Conservation (phyloP, 1,140 invertebrate species). For the Agraylea sexmaculata region DNA sequence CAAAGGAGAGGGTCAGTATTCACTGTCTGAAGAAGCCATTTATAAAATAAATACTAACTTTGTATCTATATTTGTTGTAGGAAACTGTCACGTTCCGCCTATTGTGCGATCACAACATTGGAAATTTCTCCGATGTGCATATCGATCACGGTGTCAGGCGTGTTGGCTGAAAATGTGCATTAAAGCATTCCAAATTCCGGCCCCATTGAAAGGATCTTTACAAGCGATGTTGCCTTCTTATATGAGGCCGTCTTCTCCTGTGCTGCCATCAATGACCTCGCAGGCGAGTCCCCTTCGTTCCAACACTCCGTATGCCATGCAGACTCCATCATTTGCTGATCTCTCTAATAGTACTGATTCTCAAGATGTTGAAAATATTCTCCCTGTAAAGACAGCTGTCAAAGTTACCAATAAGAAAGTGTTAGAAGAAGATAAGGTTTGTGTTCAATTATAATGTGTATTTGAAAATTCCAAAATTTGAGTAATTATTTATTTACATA, state of each 20-base stretch:
- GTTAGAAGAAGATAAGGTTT: too few relatives aligned
- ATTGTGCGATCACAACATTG: conserved; percentile 56
- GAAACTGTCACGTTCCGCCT: conserved; percentile 56
- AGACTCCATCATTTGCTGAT: background rate
- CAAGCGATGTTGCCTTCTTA: conserved; percentile 48
- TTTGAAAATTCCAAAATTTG: conserved; percentile 28
- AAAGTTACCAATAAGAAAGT: too few relatives aligned
- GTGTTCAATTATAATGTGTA: too few relatives aligned
- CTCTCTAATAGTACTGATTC: too few relatives aligned
- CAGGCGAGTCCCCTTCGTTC: background rate
- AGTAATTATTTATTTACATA: too few relatives aligned
- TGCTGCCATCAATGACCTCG: background rate
- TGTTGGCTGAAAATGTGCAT: conserved; percentile 81
- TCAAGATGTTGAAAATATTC: too few relatives aligned
- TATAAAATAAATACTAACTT: conserved; percentile 4
- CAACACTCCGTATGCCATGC: conserved; percentile 2
- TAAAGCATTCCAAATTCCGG: conserved; percentile 63
- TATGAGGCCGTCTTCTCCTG: conserved; percentile 28
- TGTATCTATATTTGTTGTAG: conserved; percentile 25
- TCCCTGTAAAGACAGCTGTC: too few relatives aligned
- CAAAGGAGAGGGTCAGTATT: conserved; percentile 47
- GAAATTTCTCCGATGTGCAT: conserved; percentile 56
- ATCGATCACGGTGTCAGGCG: conserved; percentile 64
- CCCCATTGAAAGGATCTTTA: conserved; percentile 48
- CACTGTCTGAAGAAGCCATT: background rate